Conservation (phyloP, 2,888 invertebrate species). For the Megaustenia siamemsis region DNA sequence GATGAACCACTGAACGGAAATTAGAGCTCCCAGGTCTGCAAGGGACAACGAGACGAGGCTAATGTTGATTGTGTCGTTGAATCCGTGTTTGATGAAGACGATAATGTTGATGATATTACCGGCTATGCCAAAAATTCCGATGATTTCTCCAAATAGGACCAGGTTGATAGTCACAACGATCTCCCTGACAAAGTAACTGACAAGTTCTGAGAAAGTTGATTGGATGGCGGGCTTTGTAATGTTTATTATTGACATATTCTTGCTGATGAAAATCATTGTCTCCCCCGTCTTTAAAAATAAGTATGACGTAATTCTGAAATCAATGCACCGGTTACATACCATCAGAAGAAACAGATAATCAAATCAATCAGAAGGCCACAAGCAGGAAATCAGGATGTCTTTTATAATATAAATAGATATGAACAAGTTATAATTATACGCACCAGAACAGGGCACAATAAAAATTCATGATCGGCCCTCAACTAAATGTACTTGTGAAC, state of each 20-base stretch:
- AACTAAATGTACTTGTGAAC: no score
- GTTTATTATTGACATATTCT: background rate
- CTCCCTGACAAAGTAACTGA: conserved; percentile 14
- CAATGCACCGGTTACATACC: no score
- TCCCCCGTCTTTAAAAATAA: no score
- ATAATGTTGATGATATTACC: conserved; percentile 26
- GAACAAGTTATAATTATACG: no score
- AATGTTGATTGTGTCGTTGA: background rate
- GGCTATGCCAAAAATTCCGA: background rate
- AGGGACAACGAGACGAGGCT: conserved; percentile 27
- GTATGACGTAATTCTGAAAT: no score
- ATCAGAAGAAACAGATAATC: no score
- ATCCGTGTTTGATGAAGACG: conserved; percentile 23
- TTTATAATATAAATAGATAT: no score
- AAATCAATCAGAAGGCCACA: no score
- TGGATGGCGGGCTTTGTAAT: background rate
- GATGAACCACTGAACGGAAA: conserved; percentile 25
- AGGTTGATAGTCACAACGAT: conserved; percentile 1
- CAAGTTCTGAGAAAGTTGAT: background rate
- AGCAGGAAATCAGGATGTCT: no score
- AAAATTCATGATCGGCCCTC: no score
- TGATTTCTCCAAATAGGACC: background rate
- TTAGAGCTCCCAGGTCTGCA: conserved; percentile 23
- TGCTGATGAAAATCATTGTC: no score
- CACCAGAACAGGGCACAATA: no score